Conservation (phyloP, 2,113 vertebrate species). For the Myiopsitta monachus region DNA sequence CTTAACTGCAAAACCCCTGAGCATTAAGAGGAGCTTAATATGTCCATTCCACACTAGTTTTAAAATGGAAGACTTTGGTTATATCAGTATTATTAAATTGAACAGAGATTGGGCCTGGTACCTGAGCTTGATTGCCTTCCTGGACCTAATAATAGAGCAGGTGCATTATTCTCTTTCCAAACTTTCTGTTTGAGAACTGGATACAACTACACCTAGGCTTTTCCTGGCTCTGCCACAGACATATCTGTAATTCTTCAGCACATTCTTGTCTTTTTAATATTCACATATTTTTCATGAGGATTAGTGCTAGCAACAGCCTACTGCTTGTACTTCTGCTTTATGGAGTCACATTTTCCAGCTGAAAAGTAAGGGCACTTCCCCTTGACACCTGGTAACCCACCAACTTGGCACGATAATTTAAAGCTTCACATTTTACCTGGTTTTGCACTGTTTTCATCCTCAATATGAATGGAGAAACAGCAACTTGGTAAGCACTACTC, state of each 20-base stretch:
- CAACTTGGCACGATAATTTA: neutral
- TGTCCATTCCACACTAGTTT: neutral
- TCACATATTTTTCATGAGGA: neutral
- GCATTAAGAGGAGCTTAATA: neutral
- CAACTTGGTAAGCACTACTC: neutral
- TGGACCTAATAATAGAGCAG: neutral
- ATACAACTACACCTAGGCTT: neutral
- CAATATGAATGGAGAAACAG: neutral
- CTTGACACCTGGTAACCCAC: neutral
- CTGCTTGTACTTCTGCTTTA: neutral
- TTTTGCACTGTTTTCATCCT: neutral
- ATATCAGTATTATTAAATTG: neutral
- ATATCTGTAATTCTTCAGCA: neutral
- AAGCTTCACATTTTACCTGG: neutral
- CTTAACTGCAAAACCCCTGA: neutral
- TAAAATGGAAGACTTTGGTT: neutral
- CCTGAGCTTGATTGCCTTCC: neutral
- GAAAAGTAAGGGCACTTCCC: neutral
- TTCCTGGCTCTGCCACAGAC: neutral
- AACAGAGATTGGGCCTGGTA: neutral
- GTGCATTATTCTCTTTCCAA: neutral
- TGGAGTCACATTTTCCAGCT: neutral
- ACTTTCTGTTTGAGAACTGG: neutral
- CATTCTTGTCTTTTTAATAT: neutral
- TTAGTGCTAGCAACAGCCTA: neutral